These are phyloP conservation scores for Drosophila parvula DNA, from an alignment of 1,140 invertebrate genomes.

Conservation along the genomic window DNA sequence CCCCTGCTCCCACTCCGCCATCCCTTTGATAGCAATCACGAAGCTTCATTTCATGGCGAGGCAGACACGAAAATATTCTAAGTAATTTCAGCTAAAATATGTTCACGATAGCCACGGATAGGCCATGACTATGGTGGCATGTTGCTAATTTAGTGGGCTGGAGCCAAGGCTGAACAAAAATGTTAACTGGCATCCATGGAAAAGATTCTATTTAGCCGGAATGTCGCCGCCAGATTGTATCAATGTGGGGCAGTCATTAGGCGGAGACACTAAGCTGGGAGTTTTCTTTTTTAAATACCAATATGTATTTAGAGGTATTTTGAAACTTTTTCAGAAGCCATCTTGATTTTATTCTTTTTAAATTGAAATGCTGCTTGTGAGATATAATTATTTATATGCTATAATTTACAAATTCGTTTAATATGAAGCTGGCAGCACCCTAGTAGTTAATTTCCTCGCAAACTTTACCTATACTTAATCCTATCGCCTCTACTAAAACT, in stretches of 20 bases:
- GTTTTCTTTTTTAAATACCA: background rate
- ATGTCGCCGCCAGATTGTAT: slow-evolving; percentile 15
- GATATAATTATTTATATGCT: no score
- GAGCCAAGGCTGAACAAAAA: slow-evolving; percentile 23
- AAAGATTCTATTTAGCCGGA: slow-evolving; percentile 19
- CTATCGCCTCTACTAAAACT: no score
- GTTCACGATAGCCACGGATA: slow-evolving; percentile 44
- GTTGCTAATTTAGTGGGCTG: slow-evolving; percentile 51
- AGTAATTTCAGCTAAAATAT: slow-evolving; percentile 57
- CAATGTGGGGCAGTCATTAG: background rate
- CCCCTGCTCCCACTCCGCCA: background rate
- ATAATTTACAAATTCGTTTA: no score
- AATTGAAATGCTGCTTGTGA: no score
- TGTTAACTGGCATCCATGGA: slow-evolving; percentile 19
- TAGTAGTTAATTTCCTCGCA: no score
- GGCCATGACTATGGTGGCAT: slow-evolving; percentile 36
- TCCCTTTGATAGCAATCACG: slow-evolving; percentile 46
- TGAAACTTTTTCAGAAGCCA: background rate
- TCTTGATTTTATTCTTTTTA: no score
- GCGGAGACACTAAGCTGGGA: background rate
- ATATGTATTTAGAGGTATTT: background rate
- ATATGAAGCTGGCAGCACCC: no score
- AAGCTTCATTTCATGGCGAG: slow-evolving; percentile 44
- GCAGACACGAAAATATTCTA: slow-evolving; percentile 56
- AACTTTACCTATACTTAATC: no score